Evolutionary conservation across 2,113 vertebrate species (phyloP), one percentile per base, ranked within the genome.

Genomic region (Catharus fuscescens): DNA sequence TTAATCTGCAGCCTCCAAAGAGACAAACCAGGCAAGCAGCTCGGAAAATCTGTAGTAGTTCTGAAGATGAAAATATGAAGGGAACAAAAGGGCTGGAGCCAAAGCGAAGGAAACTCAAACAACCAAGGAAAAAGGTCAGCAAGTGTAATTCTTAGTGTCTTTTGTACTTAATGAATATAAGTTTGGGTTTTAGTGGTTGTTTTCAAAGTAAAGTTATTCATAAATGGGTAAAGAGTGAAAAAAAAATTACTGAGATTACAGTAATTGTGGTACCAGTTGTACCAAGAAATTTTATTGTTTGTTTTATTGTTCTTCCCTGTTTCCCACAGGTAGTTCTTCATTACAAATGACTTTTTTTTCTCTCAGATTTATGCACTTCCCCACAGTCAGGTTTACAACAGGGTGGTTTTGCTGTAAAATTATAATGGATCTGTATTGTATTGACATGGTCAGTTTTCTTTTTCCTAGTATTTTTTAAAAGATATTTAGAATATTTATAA

Each of bases 1-100:
- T 99, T 95, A 99, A 99, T 98, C 98, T 99, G 45, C 99, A 99
- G 87, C 99, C 99, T 16, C 99, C 99, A 6, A 99, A 99, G 96
- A 98, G 99, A 85, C 97, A 98, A 54, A 98, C 98, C 60, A 98
- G 99, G 93, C 98, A 99, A 95, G 98, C 98, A 24, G 97, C 98
- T 23, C 98, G 97, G 85, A 98, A 98, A 66, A 97, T 98, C 52
- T 98, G 96, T 65, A 99, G 98, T 96, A 99, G 99, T 95, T 99
- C 99, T 29, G 99, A 99, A 50, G 99, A 99, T n/a, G 99, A 99
- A 67, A 98, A 98, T 67, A 92, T 97, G 57, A 99, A 98, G 34
- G 98, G 97, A 88, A n/a, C 92, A 29, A 97, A 98, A 93, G 97
- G 97, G 57, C 77, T 97, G 74, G 98, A 98, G 45, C 97, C 98